Percentiles rank a stretch among this genome's conserved stretches.
phyloP scores from a whole-genome alignment of 2,888 invertebrate genomes.

The Caradrina kadenii region DNA sequence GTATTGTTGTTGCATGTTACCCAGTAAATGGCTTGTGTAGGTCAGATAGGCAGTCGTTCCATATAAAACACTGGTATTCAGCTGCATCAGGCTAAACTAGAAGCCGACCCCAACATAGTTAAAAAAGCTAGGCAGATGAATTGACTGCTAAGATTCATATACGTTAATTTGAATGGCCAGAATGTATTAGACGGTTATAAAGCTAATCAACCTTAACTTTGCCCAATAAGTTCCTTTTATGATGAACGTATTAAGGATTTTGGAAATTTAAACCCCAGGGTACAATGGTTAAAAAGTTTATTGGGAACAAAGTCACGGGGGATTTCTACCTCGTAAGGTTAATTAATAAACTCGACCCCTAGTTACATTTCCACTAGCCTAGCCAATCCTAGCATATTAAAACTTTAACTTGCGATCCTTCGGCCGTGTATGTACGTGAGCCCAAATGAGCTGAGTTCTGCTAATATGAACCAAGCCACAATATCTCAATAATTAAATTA shows the following conservation, averaged over 20 bases:
- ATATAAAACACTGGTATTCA: too few relatives aligned
- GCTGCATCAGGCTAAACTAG: too few relatives aligned
- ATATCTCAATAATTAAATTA: background rate
- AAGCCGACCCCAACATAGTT: background rate
- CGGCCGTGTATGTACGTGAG: slow-evolving; percentile 1
- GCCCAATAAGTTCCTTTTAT: slow-evolving; percentile 1
- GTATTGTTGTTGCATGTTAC: too few relatives aligned
- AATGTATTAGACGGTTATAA: background rate
- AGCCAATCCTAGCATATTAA: slow-evolving; percentile 24
- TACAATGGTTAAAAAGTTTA: slow-evolving; percentile 24
- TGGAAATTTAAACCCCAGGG: slow-evolving; percentile 3
- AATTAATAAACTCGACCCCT: slow-evolving; percentile 21
- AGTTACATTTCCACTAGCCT: slow-evolving; percentile 7
- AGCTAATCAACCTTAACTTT: background rate
- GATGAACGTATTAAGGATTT: slow-evolving; percentile 11
- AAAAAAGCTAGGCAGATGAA: too few relatives aligned
- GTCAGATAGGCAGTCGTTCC: too few relatives aligned
- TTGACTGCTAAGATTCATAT: background rate
- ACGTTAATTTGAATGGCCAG: background rate
- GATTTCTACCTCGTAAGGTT: slow-evolving; percentile 9
- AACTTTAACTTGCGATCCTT: slow-evolving; percentile 23
- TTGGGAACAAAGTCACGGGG: slow-evolving; percentile 12
- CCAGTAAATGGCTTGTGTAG: too few relatives aligned
- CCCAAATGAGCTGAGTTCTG: background rate
- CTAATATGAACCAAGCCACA: background rate